phyloP scores from a whole-genome alignment of 2,797 vertebrate species.

The Coendou prehensilis region DNA sequence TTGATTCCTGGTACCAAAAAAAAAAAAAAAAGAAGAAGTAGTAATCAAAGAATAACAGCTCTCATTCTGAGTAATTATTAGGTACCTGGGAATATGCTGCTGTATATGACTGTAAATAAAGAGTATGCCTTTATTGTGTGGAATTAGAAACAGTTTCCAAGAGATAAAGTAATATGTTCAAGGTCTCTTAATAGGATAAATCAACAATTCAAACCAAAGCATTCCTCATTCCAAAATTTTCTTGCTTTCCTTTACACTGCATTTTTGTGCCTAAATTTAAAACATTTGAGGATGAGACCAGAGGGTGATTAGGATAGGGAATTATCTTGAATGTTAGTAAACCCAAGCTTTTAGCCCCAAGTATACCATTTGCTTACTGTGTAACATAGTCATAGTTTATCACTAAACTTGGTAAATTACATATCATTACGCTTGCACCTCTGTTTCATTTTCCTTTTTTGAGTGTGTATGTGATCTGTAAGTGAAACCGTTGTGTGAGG shows the following conservation, averaged over 20 bases:
- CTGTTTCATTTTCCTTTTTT: not conserved
- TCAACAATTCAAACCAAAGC: not conserved
- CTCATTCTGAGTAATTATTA: not conserved
- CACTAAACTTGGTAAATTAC: not conserved
- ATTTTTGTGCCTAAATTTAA: not conserved
- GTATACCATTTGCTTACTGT: not conserved
- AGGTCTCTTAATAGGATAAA: not conserved
- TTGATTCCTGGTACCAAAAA: too few species aligned
- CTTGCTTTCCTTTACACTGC: not conserved
- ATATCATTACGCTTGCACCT: not conserved
- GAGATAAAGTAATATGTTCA: not conserved
- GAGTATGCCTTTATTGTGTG: not conserved
- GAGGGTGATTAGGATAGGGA: not conserved
- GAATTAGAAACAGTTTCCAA: slow-evolving; percentile 17
- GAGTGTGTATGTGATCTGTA: not conserved
- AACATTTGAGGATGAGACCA: not conserved
- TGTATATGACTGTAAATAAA: not conserved
- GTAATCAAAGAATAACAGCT: not conserved
- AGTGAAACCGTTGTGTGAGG: not conserved
- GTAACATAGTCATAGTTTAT: not conserved
- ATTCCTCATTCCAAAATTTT: not conserved
- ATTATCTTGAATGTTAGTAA: not conserved
- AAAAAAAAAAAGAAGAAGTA: not conserved
- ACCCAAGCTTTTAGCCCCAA: not conserved
- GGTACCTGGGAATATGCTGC: not conserved